Base-by-base conservation (phyloP, 1,140 invertebrate species). In the Helicorthomorpha holstii region DNA sequence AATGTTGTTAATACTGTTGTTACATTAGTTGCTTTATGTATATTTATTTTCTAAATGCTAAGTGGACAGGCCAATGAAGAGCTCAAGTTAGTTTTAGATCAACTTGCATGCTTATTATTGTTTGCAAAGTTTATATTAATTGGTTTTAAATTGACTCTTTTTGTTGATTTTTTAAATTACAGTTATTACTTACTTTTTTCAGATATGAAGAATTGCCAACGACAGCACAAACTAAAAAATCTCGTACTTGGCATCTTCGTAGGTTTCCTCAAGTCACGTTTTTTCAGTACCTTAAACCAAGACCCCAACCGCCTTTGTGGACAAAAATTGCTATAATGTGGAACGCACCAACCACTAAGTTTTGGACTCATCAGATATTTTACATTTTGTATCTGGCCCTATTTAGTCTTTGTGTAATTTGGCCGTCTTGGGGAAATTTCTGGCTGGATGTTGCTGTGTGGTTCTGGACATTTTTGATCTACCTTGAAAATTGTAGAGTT, bases 361-460 rank as follows among this genome's bases (percentile, higher is more conserved):
- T 63, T 49, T 64, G 62, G 61, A 63, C 61, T 16, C 63, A 55
- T 27, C 53, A 68, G 67, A 51, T 68, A 27, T 68, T 70, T 45
- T 69, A 70, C 50, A 62, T 69, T 41, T 26, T 63, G 0, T 71
- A 63, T 54, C 59, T 72, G 49, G 61, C 58, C 1, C 48, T 70
- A 22, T 70, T 70, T 51, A 64, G 63, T 50, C 44, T 67, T 2
- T 66, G 65, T 22, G 58, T 67, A 22, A 44, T 71, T 27, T 62
- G 63, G 63, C 69, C 69, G 2, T 65, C 62, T 10, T 70, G 68
- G 62, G 68, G 69, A 1, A 61, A 69, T 54, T 52, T 63, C 12
- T 54, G 55, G 2, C 42, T 71, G 23, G 67, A 71, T 54, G 42
- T 60, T 21, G 51, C 61, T 2, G 58, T 71, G 19, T 66, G 65